Percentiles rank a stretch among this genome's conserved stretches.
Conservation (phyloP, 2,113 vertebrate species). For the Macroglossus sobrinus region DNA sequence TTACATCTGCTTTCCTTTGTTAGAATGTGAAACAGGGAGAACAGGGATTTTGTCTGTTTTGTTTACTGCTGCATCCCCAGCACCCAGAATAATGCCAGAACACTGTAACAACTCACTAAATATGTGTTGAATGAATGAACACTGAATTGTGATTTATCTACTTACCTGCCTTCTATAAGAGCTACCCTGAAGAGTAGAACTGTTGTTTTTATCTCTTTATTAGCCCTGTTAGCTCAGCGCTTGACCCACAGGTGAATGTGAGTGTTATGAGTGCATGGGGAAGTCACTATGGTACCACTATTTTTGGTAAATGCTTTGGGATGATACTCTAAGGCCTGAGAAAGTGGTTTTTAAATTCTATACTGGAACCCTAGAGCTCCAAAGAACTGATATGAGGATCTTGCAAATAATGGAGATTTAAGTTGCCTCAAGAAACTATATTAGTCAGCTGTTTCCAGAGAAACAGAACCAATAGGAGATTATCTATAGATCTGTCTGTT, state of each 20-base stretch:
- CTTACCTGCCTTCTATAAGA: background rate
- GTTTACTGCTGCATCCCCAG: background rate
- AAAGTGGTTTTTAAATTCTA: slow-evolving; percentile 24
- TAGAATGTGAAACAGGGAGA: background rate
- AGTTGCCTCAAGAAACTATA: background rate
- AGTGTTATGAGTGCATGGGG: background rate
- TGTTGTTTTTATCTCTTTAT: background rate
- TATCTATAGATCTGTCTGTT: background rate
- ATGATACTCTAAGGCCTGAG: background rate
- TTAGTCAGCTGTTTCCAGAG: background rate
- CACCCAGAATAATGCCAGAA: background rate
- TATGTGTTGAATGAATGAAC: background rate
- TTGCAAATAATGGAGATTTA: background rate
- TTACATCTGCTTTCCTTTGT: background rate
- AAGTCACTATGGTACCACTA: background rate
- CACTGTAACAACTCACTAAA: background rate
- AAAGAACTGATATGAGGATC: background rate
- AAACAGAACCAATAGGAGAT: background rate
- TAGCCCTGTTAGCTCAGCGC: background rate
- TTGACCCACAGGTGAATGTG: background rate
- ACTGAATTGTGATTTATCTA: background rate
- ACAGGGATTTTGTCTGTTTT: background rate
- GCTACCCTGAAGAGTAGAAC: background rate
- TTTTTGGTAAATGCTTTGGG: background rate
- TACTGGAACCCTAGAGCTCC: background rate